phyloP scores from a whole-genome alignment of 2,113 vertebrate genomes.

The Pseudolaguvia tuberculata region DNA sequence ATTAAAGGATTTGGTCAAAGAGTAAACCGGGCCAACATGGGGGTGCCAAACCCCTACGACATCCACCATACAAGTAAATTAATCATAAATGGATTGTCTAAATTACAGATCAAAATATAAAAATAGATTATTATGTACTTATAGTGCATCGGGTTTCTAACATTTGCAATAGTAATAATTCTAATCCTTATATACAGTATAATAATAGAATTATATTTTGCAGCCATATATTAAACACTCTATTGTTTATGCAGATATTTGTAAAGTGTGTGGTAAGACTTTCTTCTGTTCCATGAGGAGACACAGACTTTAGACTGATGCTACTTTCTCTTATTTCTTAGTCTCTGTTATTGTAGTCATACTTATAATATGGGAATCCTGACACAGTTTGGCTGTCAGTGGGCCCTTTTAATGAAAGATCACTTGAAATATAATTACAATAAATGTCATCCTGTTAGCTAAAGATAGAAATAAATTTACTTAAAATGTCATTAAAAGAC shows the following conservation, averaged over 20 bases:
- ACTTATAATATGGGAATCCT: slow-evolving; percentile 38
- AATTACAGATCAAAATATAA: background rate
- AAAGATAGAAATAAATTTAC: slow-evolving; percentile 33
- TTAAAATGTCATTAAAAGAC: no score
- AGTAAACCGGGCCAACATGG: no score
- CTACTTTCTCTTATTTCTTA: background rate
- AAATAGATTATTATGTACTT: background rate
- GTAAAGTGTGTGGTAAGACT: no score
- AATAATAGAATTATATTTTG: background rate
- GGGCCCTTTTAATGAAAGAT: slow-evolving; percentile 48
- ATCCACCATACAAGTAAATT: background rate
- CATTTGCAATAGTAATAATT: background rate
- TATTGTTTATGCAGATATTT: no score
- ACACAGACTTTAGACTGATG: background rate
- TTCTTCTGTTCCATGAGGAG: slow-evolving; percentile 5
- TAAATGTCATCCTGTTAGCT: slow-evolving; percentile 40
- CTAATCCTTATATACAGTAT: background rate
- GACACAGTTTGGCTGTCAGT: slow-evolving; percentile 46
- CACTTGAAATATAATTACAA: slow-evolving; percentile 45
- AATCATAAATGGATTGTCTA: background rate
- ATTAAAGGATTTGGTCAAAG: no score
- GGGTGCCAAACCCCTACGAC: no score
- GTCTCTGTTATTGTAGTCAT: slow-evolving; percentile 10
- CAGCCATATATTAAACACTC: background rate
- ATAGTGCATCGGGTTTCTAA: background rate